phyloP scores from a whole-genome alignment of 2,888 invertebrate genomes.

The Linnaemya tessellans region DNA sequence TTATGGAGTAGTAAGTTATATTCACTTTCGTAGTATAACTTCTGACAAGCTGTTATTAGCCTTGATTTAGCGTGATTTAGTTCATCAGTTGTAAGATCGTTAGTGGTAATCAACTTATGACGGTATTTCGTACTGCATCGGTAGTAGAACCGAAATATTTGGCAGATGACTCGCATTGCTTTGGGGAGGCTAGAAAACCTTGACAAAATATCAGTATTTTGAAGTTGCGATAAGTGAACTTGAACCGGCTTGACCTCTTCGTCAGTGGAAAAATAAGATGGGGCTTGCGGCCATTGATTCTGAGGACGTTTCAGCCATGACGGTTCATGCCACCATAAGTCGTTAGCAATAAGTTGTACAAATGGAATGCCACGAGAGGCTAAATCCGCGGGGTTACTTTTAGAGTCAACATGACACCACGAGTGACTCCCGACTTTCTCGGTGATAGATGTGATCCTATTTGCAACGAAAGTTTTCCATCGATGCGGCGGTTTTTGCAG shows the following conservation, averaged over 20 bases:
- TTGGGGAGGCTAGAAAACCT: background rate
- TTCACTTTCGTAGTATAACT: background rate
- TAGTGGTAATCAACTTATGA: background rate
- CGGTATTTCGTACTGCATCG: slow-evolving; percentile 4
- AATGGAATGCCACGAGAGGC: background rate
- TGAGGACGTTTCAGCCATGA: background rate
- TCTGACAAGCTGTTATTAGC: background rate
- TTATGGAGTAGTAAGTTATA: background rate
- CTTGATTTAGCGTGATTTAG: background rate
- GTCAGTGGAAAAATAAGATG: background rate
- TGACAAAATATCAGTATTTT: background rate
- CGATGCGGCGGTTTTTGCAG: background rate
- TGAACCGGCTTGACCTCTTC: background rate
- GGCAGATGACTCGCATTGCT: background rate
- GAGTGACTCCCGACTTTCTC: background rate
- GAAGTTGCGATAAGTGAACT: background rate
- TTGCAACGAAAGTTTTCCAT: slow-evolving; percentile 1
- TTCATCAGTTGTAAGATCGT: background rate
- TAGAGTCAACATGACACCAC: background rate
- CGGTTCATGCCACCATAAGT: background rate
- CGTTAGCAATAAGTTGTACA: background rate
- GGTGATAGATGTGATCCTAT: background rate
- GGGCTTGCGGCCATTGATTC: background rate
- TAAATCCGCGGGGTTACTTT: background rate
- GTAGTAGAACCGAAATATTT: background rate